Conservation (phyloP, 2,888 invertebrate species). For the Mylabris sibirica region DNA sequence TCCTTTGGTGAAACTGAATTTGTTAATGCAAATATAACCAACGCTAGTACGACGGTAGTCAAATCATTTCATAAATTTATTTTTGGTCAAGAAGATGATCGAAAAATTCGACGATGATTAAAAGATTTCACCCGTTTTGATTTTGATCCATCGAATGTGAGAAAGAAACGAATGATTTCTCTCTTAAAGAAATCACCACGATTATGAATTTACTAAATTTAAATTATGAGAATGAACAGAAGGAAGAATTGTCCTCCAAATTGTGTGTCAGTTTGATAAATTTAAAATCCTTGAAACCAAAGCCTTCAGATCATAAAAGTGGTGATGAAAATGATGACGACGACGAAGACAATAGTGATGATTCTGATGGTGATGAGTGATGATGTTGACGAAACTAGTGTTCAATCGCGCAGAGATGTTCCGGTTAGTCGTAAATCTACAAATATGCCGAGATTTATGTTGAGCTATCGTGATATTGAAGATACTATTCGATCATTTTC, state of each 20-base stretch:
- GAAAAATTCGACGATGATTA: background rate
- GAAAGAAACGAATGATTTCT: background rate
- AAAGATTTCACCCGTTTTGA: background rate
- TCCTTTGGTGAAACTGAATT: background rate
- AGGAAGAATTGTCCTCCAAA: background rate
- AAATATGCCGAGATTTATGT: too few relatives aligned
- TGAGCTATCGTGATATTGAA: too few relatives aligned
- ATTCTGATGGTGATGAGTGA: too few relatives aligned
- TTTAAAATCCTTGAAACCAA: too few relatives aligned
- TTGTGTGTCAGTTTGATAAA: background rate
- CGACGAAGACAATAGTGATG: too few relatives aligned
- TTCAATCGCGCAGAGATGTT: too few relatives aligned
- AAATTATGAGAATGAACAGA: background rate
- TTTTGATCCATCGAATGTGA: background rate
- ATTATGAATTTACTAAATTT: constrained; percentile 1
- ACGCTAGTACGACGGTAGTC: background rate
- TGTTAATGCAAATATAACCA: background rate
- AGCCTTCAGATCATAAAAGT: background rate
- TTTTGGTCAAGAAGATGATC: background rate
- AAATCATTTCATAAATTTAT: background rate
- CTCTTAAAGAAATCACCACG: background rate
- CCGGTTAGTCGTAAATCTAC: too few relatives aligned
- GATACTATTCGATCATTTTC: too few relatives aligned
- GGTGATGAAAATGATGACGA: background rate
- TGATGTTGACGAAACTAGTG: too few relatives aligned